Percentiles rank a stretch among this genome's conserved stretches.
Conservation (phyloP, 2,797 vertebrate genomes). For the Sebastes itinus region DNA sequence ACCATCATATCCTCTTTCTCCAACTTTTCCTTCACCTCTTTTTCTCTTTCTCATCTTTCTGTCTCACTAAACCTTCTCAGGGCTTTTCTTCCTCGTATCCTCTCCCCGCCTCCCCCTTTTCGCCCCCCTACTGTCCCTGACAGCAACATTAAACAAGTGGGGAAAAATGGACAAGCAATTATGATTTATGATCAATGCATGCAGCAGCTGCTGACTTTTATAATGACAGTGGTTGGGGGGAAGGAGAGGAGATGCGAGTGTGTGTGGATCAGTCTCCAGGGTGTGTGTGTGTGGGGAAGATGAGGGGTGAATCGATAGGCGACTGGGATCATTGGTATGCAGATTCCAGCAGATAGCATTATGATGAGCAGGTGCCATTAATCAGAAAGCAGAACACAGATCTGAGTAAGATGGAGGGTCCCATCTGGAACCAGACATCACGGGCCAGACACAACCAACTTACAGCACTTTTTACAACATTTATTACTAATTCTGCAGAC, state of each 20-base stretch:
- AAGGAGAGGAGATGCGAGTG: not conserved
- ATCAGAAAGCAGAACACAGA: conserved; percentile 70
- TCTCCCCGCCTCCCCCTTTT: conserved; percentile 34
- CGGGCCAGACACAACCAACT: conserved; percentile 6
- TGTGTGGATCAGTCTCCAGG: conserved; percentile 25
- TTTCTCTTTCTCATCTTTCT: conserved; percentile 36
- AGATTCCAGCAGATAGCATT: conserved; percentile 83
- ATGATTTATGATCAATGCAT: conserved; percentile 87
- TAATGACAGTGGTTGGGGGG: conserved; percentile 78
- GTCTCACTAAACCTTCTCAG: conserved; percentile 56
- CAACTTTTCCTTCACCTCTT: not conserved
- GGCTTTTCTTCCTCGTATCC: conserved; percentile 27
- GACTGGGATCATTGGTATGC: conserved; percentile 82
- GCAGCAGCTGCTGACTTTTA: conserved; percentile 80
- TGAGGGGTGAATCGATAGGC: conserved; percentile 79
- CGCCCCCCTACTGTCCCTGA: conserved; percentile 57
- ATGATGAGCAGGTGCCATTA: conserved; percentile 85
- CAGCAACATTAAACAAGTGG: conserved; percentile 84
- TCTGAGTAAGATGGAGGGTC: conserved; percentile 42
- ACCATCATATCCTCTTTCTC: not conserved
- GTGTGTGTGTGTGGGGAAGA: conserved; percentile 61
- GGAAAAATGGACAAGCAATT: conserved; percentile 85
- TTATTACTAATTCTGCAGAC: not conserved
- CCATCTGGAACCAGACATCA: conserved; percentile 18
- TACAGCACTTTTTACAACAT: not conserved